Base-by-base conservation (phyloP, 2,113 vertebrate genomes). In the Mobula hypostoma region DNA sequence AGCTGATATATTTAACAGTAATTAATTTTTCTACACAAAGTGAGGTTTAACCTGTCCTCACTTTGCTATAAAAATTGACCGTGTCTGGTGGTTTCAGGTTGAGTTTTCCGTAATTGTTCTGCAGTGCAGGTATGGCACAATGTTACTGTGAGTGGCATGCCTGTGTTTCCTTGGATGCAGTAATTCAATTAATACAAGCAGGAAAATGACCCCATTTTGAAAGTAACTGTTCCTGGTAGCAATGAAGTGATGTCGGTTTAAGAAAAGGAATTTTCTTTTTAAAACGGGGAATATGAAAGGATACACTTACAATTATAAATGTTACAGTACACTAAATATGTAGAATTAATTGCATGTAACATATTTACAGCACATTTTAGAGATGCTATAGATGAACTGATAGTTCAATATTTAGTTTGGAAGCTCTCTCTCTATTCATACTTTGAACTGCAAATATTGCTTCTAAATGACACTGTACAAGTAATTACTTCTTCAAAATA, bases 361-460 rank as follows among this genome's bases (percentile, higher is more conserved):
- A 56, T 48, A 27, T 56, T 58, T 29, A 58, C 56, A 61, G 56
- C 27, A 61, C 48, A 27, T 85, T 85, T 48, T 14, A 27, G 82
- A 27, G 7, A 5, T 85, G 48, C 48, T 58, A 27, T 9, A 58
- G 82, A 58, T 56, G 48, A 83, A 48, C 17, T 85, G 7, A 58
- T 21, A 85, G 56, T 21, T 24, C 82, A 85, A 48, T 58, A 24
- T 85, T 80, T 85, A 85, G 56, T 85, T 58, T 29, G 27, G 56
- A 61, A 61, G 82, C 24, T 61, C 82, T 11, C 48, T 58, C 82
- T 12, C 82, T 24, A 24, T 58, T 58, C 82, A 85, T 40, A 85
- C 82, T 85, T 85, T 85, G 82, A 58, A 61, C 56, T 58, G 82
- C 48, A 85, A 85, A 85, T 85, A 85, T 40, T 14, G 48, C 36